These are phyloP conservation scores for Anneissia japonica DNA, from an alignment of 35 echinoderm and acorn worm genomes.

Conservation along the genomic window DNA sequence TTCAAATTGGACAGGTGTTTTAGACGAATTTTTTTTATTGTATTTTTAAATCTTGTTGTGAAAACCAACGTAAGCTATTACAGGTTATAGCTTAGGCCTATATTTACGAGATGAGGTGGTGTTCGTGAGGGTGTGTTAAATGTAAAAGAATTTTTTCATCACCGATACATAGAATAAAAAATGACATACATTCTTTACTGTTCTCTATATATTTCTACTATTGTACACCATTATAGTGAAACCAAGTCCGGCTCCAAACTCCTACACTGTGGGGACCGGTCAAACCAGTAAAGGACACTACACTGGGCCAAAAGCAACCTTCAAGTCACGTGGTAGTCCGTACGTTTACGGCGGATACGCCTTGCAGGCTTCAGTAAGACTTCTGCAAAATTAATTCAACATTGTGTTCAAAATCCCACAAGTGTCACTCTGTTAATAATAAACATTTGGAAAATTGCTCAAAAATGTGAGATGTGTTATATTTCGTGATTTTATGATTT, in stretches of 20 bases:
- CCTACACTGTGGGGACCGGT: constrained; percentile 56
- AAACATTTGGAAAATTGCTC: no score
- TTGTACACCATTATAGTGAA: constrained; percentile 28
- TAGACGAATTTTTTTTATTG: no score
- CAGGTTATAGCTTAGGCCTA: not conserved
- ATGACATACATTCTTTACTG: not conserved
- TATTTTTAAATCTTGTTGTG: no score
- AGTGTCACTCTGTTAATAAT: no score
- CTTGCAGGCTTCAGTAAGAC: constrained; percentile 53
- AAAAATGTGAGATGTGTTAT: no score
- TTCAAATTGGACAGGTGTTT: no score
- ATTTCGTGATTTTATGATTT: no score
- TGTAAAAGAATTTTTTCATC: not conserved
- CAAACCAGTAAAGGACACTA: constrained; percentile 65
- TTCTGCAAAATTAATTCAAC: not conserved
- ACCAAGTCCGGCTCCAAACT: constrained; percentile 64
- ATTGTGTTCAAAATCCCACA: no score
- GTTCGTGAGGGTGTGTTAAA: not conserved
- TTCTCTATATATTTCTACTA: no score
- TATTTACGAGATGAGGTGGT: not conserved
- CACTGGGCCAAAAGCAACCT: constrained; percentile 57
- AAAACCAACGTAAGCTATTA: not conserved
- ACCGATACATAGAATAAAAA: not conserved
- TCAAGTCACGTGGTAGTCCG: constrained; percentile 66
- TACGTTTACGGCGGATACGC: constrained; percentile 77